phyloP scores from a whole-genome alignment of 2,888 invertebrate genomes.

The Drosophila affinis region DNA sequence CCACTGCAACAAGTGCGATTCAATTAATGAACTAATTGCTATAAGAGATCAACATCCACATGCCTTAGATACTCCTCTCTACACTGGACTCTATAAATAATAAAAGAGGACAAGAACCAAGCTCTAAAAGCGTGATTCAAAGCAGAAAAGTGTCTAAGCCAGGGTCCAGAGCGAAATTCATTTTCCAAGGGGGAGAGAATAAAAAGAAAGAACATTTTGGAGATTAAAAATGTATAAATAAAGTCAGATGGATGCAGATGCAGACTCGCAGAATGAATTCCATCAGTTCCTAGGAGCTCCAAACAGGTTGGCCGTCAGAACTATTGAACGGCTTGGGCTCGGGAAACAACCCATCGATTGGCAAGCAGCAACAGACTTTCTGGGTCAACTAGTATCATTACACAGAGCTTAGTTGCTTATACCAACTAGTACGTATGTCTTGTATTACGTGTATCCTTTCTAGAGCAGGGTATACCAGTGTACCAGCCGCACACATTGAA shows the following conservation, averaged over 20 bases:
- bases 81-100: background rate
- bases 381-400: too few species aligned
- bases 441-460: background rate
- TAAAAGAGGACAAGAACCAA: background rate
- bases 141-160: background rate
- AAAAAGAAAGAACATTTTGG: background rate
- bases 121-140: background rate
- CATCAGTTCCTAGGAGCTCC: too few species aligned
- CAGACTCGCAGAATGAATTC: background rate
- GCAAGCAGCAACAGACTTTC: too few species aligned
- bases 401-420: too few species aligned
- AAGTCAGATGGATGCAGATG: background rate
- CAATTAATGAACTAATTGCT: too few species aligned
- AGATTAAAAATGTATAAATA: background rate
- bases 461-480: constrained; percentile 25
- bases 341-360: too few species aligned
- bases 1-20: background rate
- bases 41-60: too few species aligned
- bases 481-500: constrained; percentile 6
- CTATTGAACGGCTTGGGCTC: too few species aligned
- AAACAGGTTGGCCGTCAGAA: too few species aligned
- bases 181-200: background rate
- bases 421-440: too few species aligned
- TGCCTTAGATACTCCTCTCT: too few species aligned
- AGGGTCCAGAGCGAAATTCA: background rate